Percentiles rank a stretch among this genome's conserved stretches.
These are phyloP conservation scores for Pachyuromys duprasi DNA, from an alignment of 2,797 vertebrate species.

Conservation along the genomic window DNA sequence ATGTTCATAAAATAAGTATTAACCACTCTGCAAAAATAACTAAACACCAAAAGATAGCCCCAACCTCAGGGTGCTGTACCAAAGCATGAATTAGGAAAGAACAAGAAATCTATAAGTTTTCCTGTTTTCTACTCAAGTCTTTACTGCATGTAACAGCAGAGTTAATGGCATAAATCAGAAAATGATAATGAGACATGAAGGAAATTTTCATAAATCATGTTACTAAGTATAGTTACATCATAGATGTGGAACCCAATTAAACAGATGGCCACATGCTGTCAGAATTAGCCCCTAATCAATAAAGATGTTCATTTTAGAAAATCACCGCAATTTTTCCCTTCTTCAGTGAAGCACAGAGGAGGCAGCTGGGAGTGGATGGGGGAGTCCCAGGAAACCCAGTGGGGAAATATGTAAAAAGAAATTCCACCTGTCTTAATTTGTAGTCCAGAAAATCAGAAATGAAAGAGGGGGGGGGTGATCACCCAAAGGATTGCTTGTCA, in stretches of 20 bases:
- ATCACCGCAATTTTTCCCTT: slow-evolving; percentile 80
- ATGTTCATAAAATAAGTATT: slow-evolving; percentile 44
- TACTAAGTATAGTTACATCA: slow-evolving; percentile 82
- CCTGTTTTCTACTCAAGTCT: slow-evolving; percentile 44
- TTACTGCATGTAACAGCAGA: slow-evolving; percentile 30
- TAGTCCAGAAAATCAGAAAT: slow-evolving; percentile 67
- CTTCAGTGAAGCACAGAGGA: slow-evolving; percentile 75
- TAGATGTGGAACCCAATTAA: slow-evolving; percentile 81
- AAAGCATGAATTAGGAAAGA: slow-evolving; percentile 5
- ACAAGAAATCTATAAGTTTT: slow-evolving; percentile 28
- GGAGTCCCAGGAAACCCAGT: slow-evolving; percentile 38
- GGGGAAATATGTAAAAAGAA: slow-evolving; percentile 60
- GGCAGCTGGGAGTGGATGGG: not conserved
- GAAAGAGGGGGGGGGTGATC: slow-evolving; percentile 17
- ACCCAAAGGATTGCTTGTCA: slow-evolving; percentile 68
- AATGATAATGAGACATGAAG: slow-evolving; percentile 72
- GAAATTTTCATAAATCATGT: slow-evolving; percentile 78
- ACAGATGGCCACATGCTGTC: slow-evolving; percentile 82
- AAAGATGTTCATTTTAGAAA: slow-evolving; percentile 81
- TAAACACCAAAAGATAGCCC: slow-evolving; percentile 53
- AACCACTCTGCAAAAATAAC: slow-evolving; percentile 40
- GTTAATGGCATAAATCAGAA: slow-evolving; percentile 72
- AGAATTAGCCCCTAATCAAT: slow-evolving; percentile 79
- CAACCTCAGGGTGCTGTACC: slow-evolving; percentile 31
- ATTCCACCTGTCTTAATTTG: slow-evolving; percentile 73